Evolutionary conservation across 2,797 vertebrate genomes (phyloP).

Genomic region (Falco peregrinus): DNA sequence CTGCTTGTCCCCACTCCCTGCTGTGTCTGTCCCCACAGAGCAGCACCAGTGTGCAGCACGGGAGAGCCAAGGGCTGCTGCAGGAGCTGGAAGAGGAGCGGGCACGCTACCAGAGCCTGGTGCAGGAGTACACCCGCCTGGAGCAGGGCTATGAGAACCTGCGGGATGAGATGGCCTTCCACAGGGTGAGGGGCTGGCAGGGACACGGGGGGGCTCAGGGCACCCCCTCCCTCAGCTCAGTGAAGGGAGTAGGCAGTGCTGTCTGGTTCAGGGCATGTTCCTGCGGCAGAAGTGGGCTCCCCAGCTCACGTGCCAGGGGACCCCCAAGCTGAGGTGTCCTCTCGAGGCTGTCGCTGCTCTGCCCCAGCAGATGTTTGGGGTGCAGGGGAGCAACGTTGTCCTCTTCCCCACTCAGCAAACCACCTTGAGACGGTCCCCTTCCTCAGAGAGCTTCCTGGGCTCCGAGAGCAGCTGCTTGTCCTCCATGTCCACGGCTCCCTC

Average conservation of each 20-base stretch:
- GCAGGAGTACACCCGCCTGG: constrained; percentile 81
- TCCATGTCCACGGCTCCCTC: neutral
- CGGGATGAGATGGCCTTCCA: neutral
- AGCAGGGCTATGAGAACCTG: constrained; percentile 79
- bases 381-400: neutral
- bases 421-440: constrained; percentile 75
- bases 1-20: neutral
- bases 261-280: neutral
- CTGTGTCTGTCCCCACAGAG: constrained; percentile 41
- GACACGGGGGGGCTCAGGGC: fast-evolving
- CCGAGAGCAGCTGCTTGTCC: neutral
- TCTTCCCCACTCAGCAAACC: constrained; percentile 59
- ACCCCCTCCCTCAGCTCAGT: fast-evolving
- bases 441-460: constrained; percentile 59
- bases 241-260: fast-evolving
- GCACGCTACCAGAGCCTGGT: constrained; percentile 82
- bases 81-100: constrained; percentile 82
- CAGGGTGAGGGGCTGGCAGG: neutral
- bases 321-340: neutral
- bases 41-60: constrained; percentile 45
- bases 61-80: constrained; percentile 64
- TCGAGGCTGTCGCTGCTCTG: neutral
- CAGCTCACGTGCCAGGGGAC: neutral
- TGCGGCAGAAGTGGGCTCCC: neutral
- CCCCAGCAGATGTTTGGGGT: neutral